phyloP scores from a whole-genome alignment of 2,888 invertebrate genomes.

The Chironomus riparius region DNA sequence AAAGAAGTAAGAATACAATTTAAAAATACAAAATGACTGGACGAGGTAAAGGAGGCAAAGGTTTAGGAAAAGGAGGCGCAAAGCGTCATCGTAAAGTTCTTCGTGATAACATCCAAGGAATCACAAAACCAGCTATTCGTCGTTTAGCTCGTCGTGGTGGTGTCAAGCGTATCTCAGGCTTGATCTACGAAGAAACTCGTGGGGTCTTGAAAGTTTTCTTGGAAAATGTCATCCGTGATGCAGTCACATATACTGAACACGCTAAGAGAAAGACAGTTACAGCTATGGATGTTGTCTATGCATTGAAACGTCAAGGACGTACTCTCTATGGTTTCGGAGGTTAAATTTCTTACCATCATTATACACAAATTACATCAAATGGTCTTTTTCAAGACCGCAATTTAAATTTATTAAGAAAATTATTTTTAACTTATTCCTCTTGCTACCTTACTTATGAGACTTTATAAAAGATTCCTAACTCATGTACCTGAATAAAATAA shows the following conservation, averaged over 20 bases:
- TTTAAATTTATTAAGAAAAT: background rate
- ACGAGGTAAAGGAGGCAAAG: constrained; percentile 70
- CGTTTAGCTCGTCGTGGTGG: background rate
- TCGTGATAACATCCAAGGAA: constrained; percentile 44
- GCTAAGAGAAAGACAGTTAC: background rate
- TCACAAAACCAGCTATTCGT: constrained; percentile 1
- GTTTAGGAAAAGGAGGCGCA: constrained; percentile 69
- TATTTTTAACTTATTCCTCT: background rate
- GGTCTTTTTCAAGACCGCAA: background rate
- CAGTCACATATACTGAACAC: background rate
- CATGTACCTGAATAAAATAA: no score
- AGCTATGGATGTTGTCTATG: background rate
- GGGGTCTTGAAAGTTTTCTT: background rate
- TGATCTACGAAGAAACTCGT: background rate
- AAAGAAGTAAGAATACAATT: background rate
- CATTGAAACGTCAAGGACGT: constrained; percentile 41
- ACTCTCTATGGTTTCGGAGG: constrained; percentile 75
- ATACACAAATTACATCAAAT: background rate
- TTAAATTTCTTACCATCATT: constrained; percentile 36
- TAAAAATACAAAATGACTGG: constrained; percentile 54
- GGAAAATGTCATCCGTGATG: background rate
- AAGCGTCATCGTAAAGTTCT: constrained; percentile 75
- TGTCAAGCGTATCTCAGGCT: background rate
- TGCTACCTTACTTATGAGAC: no score
- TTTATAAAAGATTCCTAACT: no score